These are phyloP conservation scores for Cetonia aurata DNA, from an alignment of 2,888 invertebrate genomes.

Conservation along the genomic window DNA sequence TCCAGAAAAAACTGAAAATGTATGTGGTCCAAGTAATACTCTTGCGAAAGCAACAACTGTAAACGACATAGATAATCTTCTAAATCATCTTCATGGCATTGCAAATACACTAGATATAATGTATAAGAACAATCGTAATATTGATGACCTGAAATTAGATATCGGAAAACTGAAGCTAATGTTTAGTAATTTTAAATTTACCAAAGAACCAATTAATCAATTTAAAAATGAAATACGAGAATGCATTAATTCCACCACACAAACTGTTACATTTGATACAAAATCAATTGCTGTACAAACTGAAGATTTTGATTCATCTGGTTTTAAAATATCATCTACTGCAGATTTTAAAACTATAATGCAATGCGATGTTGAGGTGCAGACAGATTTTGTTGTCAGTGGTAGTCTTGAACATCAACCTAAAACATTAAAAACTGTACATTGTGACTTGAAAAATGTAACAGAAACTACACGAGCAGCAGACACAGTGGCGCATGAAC, in stretches of 20 bases:
- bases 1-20: neutral
- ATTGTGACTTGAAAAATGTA: neutral
- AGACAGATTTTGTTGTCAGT: conserved; percentile 48
- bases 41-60: neutral
- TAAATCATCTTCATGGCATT: conserved; percentile 1
- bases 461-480: neutral
- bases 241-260: neutral
- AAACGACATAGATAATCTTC: neutral
- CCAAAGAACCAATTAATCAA: conserved; percentile 9
- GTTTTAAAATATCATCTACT: conserved; percentile 51
- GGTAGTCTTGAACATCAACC: no score
- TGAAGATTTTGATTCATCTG: conserved; percentile 43
- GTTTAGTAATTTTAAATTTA: neutral
- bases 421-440: neutral
- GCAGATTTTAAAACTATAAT: conserved; percentile 49
- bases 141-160: neutral
- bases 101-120: neutral
- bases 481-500: neutral
- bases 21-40: neutral
- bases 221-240: conserved; percentile 13
- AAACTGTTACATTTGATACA: conserved; percentile 21
- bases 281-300: conserved; percentile 48
- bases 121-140: neutral
- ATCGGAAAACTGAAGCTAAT: conserved; percentile 11
- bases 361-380: conserved; percentile 43